These are phyloP conservation scores for Norana najaformis DNA, from an alignment of 2,888 invertebrate species.

Conservation along the genomic window DNA sequence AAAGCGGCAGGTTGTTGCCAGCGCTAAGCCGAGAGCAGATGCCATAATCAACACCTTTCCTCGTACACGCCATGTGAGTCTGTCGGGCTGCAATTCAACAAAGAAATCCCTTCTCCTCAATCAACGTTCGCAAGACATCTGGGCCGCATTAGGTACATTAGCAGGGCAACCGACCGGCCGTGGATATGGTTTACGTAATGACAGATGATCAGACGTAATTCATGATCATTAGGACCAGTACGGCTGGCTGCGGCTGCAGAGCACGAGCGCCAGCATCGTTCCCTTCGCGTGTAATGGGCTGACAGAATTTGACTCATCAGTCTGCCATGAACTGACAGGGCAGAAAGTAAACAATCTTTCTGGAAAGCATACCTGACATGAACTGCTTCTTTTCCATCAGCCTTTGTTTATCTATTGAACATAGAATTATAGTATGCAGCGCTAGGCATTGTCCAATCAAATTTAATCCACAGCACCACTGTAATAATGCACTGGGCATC, in stretches of 20 bases:
- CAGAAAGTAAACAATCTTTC: too few relatives aligned
- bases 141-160: not conserved
- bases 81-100: not conserved
- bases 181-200: not conserved
- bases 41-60: not conserved
- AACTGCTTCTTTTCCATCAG: too few relatives aligned
- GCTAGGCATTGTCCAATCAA: too few relatives aligned
- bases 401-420: too few relatives aligned
- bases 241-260: not conserved
- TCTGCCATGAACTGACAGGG: too few relatives aligned
- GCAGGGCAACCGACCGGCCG: not conserved
- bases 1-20: constrained; percentile 1
- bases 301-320: too few relatives aligned
- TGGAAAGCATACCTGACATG: too few relatives aligned
- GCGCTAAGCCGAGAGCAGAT: not conserved
- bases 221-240: not conserved
- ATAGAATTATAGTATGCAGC: too few relatives aligned
- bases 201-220: constrained; percentile 13
- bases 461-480: too few relatives aligned
- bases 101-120: constrained; percentile 10
- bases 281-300: not conserved
- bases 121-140: constrained; percentile 13
- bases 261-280: not conserved
- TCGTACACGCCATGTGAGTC: not conserved
- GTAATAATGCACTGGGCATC: too few relatives aligned